phyloP scores from a whole-genome alignment of 1,140 invertebrate species.

The Cotesia chilonis region DNA sequence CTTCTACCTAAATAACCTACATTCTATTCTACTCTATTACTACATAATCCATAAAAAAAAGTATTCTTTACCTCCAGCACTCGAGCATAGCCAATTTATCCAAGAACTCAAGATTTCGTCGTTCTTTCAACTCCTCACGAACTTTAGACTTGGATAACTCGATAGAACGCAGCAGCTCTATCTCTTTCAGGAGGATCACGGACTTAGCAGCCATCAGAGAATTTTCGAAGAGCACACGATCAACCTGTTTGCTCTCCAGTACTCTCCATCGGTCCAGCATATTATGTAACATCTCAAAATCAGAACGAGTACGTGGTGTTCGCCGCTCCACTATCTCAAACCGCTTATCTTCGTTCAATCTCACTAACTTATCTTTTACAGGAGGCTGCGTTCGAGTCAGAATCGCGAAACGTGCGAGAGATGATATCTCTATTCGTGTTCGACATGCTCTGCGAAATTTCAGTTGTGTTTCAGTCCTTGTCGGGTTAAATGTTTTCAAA shows the following conservation, averaged over 20 bases:
- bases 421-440: constrained; percentile 30
- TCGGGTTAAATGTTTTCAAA: no score
- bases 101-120: constrained; percentile 69
- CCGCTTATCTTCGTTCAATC: constrained; percentile 32
- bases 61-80: constrained; percentile 64
- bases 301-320: constrained; percentile 69
- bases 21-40: neutral
- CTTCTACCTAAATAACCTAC: neutral
- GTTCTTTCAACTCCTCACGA: constrained; percentile 65
- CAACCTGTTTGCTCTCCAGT: constrained; percentile 69
- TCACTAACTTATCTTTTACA: constrained; percentile 26
- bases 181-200: constrained; percentile 72
- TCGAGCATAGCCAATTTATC: constrained; percentile 71
- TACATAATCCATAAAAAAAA: neutral
- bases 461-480: neutral
- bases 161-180: constrained; percentile 72
- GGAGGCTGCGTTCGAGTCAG: constrained; percentile 36
- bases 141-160: constrained; percentile 69
- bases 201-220: constrained; percentile 70
- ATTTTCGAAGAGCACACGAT: constrained; percentile 65
- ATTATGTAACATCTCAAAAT: constrained; percentile 73
- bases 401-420: constrained; percentile 34
- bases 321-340: constrained; percentile 34
- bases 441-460: constrained; percentile 32
- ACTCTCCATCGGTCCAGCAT: constrained; percentile 75